These are phyloP conservation scores for Alfaro cultratus DNA, from an alignment of 2,797 vertebrate species.

Conservation along the genomic window DNA sequence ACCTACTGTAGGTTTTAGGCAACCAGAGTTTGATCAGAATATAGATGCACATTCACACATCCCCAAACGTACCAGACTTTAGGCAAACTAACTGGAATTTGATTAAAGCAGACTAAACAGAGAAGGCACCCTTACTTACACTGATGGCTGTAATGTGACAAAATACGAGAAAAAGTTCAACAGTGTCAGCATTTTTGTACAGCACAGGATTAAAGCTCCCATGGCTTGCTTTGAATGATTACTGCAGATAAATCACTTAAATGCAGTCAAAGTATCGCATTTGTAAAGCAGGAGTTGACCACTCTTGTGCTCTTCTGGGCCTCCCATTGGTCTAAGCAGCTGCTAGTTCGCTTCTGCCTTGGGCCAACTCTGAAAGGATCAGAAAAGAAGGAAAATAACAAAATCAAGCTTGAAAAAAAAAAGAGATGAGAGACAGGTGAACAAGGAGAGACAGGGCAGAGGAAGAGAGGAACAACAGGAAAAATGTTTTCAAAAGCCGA, in stretches of 20 bases:
- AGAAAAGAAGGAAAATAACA: background rate
- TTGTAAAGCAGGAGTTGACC: background rate
- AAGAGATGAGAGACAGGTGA: conserved; percentile 23
- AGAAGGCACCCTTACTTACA: background rate
- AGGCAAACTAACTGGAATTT: too few species aligned
- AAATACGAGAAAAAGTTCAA: background rate
- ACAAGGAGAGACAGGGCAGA: conserved; percentile 13
- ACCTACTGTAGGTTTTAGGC: too few species aligned
- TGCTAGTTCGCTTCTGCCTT: background rate
- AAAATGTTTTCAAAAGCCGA: conserved; percentile 27
- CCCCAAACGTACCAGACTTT: too few species aligned
- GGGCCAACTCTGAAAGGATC: background rate
- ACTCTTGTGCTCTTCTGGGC: background rate
- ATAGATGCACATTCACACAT: too few species aligned
- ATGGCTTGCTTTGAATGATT: background rate
- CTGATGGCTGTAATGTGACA: background rate
- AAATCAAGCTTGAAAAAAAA: conserved; percentile 6
- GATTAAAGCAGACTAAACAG: too few species aligned
- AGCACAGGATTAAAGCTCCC: too few species aligned
- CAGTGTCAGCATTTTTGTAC: background rate
- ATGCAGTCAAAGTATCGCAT: background rate
- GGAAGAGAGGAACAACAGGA: conserved; percentile 1
- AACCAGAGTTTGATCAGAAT: too few species aligned
- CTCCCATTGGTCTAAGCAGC: background rate
- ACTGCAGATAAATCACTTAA: background rate